These are phyloP conservation scores for Stenichneumon culpator DNA, from an alignment of 2,888 invertebrate species.

Conservation along the genomic window DNA sequence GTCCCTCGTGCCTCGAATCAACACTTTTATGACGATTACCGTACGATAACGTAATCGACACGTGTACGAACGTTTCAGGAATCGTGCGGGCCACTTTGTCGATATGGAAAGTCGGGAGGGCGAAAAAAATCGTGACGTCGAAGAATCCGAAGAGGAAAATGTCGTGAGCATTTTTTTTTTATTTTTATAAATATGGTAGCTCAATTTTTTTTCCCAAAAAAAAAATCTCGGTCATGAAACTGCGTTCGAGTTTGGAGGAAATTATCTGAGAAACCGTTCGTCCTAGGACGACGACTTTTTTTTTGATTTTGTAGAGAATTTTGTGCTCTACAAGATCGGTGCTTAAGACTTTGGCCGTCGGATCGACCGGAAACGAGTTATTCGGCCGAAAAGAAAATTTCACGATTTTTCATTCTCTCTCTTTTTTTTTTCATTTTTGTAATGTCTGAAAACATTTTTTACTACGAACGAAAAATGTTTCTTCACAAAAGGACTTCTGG, in stretches of 20 bases:
- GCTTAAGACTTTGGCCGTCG: not conserved
- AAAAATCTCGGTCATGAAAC: not conserved
- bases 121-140: slow-evolving; percentile 11
- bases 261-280: not conserved
- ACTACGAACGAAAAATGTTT: not conserved
- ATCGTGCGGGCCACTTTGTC: not conserved
- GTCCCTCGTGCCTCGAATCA: not conserved
- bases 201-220: not conserved
- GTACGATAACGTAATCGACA: not conserved
- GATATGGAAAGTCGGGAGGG: not conserved
- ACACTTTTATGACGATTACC: not conserved
- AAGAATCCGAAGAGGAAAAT: slow-evolving; percentile 35
- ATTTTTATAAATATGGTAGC: not conserved
- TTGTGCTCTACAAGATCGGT: not conserved
- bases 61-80: slow-evolving; percentile 35
- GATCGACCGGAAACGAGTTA: not conserved
- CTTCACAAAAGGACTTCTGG: not conserved
- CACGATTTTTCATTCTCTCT: not conserved
- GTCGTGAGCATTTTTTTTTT: slow-evolving; percentile 30
- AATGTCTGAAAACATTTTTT: too few relatives aligned
- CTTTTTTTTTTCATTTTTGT: too few relatives aligned
- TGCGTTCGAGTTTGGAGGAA: not conserved
- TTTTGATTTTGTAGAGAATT: not conserved
- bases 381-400: not conserved
- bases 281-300: not conserved